Evolutionary conservation across 2,113 vertebrate genomes (phyloP).

Genomic region (Lethenteron camtschaticum): DNA sequence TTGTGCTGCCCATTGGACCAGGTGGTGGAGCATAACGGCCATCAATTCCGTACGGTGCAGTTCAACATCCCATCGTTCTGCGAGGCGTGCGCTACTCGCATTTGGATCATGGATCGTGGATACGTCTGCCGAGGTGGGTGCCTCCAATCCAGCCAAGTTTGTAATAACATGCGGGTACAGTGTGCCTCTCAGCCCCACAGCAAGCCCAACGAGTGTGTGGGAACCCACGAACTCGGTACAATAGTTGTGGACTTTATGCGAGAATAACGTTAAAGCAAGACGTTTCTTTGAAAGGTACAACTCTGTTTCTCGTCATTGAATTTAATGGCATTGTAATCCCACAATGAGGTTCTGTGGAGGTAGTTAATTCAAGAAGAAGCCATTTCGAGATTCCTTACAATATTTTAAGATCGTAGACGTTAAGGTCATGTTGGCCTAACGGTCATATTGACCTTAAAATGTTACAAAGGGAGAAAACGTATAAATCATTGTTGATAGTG

Average conservation of each 20-base stretch:
- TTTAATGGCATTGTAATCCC: too few relatives aligned
- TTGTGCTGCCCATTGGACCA: constrained; percentile 14
- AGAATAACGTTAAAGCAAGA: too few relatives aligned
- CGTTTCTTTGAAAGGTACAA: too few relatives aligned
- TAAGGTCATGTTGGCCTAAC: too few relatives aligned
- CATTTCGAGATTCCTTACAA: too few relatives aligned
- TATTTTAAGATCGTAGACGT: too few relatives aligned
- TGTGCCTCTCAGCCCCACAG: not conserved
- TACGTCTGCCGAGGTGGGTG: constrained; percentile 89
- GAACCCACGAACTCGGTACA: not conserved
- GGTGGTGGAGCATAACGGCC: constrained; percentile 95
- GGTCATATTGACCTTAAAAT: too few relatives aligned
- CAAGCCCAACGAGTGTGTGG: not conserved
- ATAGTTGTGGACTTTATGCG: not conserved
- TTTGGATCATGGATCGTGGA: constrained; percentile 98
- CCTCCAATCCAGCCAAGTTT: not conserved
- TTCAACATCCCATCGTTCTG: constrained; percentile 97
- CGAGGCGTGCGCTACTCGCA: constrained; percentile 85
- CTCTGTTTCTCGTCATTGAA: too few relatives aligned
- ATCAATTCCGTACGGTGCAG: constrained; percentile 88
- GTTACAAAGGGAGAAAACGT: too few relatives aligned
- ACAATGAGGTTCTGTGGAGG: too few relatives aligned
- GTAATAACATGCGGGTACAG: not conserved
- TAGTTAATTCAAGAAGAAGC: too few relatives aligned
- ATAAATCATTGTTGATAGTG: too few relatives aligned